Evolutionary conservation across 2,888 invertebrate species (phyloP).

Genomic region (Phaedon cochleariae): DNA sequence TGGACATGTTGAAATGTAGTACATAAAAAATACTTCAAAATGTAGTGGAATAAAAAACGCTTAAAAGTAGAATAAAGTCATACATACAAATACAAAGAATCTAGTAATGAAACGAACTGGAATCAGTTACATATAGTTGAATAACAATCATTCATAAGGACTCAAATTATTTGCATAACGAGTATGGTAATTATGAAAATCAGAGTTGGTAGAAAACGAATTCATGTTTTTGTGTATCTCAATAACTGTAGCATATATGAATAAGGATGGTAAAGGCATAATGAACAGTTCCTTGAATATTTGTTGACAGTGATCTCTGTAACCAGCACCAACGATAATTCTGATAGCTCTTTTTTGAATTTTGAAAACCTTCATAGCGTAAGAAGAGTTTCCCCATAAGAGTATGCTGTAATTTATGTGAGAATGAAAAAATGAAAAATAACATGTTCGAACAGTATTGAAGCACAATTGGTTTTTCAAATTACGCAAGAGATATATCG

Average conservation of each 20-base stretch:
- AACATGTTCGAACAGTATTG: slow-evolving; percentile 1
- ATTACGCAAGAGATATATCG: background rate
- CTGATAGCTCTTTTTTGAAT: background rate
- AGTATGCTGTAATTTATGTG: background rate
- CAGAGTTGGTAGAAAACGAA: background rate
- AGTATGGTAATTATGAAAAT: background rate
- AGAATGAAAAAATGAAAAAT: background rate
- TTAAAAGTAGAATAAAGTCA: no score
- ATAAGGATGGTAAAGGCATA: background rate
- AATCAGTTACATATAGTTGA: background rate
- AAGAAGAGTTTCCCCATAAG: background rate
- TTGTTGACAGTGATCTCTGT: background rate
- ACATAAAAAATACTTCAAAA: background rate
- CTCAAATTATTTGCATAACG: background rate
- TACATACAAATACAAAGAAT: no score
- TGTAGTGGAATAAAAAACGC: background rate
- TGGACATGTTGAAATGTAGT: background rate
- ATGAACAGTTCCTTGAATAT: background rate
- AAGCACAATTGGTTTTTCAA: background rate
- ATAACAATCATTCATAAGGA: background rate
- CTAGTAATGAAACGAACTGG: no score
- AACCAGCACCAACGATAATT: background rate
- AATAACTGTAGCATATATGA: background rate
- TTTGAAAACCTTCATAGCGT: slow-evolving; percentile 5
- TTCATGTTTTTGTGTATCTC: background rate